Evolutionary conservation across 1,140 invertebrate genomes (phyloP), one percentile per base, ranked within the genome.

Genomic region (Cherax destructor): DNA sequence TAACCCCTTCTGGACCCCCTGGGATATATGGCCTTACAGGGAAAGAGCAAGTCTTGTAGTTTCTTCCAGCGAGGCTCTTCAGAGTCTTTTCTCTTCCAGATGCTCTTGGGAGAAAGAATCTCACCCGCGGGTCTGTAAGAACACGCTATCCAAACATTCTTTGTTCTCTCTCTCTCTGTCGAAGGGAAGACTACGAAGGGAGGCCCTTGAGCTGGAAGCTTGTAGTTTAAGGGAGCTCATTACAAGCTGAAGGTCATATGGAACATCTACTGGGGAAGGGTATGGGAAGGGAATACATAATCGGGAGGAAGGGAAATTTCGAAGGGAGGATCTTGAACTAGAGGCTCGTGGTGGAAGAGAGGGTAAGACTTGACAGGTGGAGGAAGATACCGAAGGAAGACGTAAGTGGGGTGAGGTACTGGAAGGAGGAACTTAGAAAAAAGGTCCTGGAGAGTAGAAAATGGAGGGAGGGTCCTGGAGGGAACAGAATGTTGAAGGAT

Each of bases 1-100:
- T 65, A 21, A 13, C 9, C 52, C 52, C 13, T 13, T 56, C 4
- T 56, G 52, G 9, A 13, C 7, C 4, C 69, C 21, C 30, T 30
- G 69, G n/a, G 69, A 16, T 24, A 30, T 50, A 18, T n/a, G 11
- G 21, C 21, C 10, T 21, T 59, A 41, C 30, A 41, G 30, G 30
- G 30, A 41, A 41, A 41, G 30, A 7, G 16, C 77, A 56, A 81
- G 78, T 24, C 86, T 88, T 80, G 78, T 78, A 81, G 83, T 88
- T 88, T 88, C 86, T 88, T 88, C 78, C 86, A 88, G 78, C 78
- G 59, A 80, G 86, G 78, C 72, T 81, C 86, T 88, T 81, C 81
- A 88, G 86, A 81, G 61, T 72, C 30, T 41, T 88, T 88, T 88
- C 86, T 88, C 86, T 88, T 76, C 86, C 86, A 83, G 61, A 11